These are phyloP conservation scores for Tetropium fuscum DNA, from an alignment of 2,888 invertebrate genomes.

Conservation along the genomic window DNA sequence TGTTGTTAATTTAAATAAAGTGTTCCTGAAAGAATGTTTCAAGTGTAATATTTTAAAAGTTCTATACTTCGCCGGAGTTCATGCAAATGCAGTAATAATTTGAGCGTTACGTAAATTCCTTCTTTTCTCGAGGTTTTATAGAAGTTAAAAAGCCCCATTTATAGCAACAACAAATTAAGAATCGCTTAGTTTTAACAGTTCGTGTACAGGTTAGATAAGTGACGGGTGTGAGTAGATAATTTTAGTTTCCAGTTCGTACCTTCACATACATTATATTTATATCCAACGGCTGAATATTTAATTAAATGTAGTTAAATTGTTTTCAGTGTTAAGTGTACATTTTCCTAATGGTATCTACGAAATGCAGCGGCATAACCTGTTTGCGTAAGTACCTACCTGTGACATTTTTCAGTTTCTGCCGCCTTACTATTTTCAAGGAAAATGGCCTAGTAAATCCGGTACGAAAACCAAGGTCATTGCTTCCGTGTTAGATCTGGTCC, in stretches of 20 bases:
- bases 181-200: background rate
- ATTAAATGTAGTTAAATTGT: constrained; percentile 51
- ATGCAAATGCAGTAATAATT: constrained; percentile 12
- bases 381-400: constrained; percentile 55
- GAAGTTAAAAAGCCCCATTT: background rate
- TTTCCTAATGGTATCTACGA: constrained; percentile 54
- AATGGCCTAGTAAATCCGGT: too few relatives aligned
- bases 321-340: constrained; percentile 41
- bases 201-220: constrained; percentile 7
- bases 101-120: constrained; percentile 1
- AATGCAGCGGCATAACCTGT: constrained; percentile 48
- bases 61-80: background rate
- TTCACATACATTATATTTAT: constrained; percentile 50
- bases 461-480: too few relatives aligned
- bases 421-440: too few relatives aligned
- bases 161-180: too few relatives aligned
- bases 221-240: constrained; percentile 28
- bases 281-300: constrained; percentile 36
- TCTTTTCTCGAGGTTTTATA: background rate
- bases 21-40: constrained; percentile 13
- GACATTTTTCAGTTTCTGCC: too few relatives aligned
- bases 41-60: constrained; percentile 15
- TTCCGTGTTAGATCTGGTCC: too few relatives aligned
- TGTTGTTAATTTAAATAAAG: constrained; percentile 5
- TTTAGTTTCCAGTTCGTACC: constrained; percentile 40